A percentile compares a stretch with the other conserved stretches of the same genome.
Evolutionary conservation across 2,888 invertebrate genomes (phyloP).

Genomic region (Lithophane ornitopus): DNA sequence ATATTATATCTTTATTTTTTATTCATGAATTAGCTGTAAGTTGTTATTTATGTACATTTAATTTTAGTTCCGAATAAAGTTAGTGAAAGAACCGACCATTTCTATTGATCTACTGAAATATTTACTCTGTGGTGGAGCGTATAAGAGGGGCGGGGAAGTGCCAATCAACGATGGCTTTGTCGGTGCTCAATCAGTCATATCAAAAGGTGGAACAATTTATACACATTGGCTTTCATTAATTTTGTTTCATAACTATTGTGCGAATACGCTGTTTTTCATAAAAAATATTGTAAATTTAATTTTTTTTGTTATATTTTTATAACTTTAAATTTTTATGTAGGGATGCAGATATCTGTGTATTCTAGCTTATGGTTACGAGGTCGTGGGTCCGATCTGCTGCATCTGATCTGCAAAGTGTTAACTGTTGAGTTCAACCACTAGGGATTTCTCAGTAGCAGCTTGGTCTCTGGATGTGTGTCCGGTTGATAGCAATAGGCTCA

Average conservation of each 20-base stretch:
- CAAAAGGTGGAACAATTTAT: slow-evolving; percentile 43
- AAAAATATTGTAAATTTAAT: not conserved
- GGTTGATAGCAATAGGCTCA: not conserved
- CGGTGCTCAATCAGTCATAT: slow-evolving; percentile 53
- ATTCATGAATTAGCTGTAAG: not conserved
- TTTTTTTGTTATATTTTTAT: not conserved
- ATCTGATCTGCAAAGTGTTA: not conserved
- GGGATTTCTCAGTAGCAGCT: not conserved
- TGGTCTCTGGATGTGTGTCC: not conserved
- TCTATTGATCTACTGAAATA: slow-evolving; percentile 27
- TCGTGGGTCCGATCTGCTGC: not conserved
- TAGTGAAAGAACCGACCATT: not conserved
- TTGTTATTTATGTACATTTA: not conserved
- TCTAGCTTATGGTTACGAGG: not conserved
- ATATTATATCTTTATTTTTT: not conserved
- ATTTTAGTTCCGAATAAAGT: not conserved
- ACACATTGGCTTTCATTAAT: slow-evolving; percentile 22
- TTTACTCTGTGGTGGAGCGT: not conserved
- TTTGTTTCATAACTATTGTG: slow-evolving; percentile 28
- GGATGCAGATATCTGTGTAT: too few relatives aligned
- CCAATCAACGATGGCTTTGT: slow-evolving; percentile 59
- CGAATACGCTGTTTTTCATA: not conserved
- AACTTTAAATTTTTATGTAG: not conserved
- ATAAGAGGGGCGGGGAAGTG: slow-evolving; percentile 34
- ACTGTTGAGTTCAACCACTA: too few relatives aligned